phyloP scores from a whole-genome alignment of 2,888 invertebrate species.

The Amphiduros pacificus region DNA sequence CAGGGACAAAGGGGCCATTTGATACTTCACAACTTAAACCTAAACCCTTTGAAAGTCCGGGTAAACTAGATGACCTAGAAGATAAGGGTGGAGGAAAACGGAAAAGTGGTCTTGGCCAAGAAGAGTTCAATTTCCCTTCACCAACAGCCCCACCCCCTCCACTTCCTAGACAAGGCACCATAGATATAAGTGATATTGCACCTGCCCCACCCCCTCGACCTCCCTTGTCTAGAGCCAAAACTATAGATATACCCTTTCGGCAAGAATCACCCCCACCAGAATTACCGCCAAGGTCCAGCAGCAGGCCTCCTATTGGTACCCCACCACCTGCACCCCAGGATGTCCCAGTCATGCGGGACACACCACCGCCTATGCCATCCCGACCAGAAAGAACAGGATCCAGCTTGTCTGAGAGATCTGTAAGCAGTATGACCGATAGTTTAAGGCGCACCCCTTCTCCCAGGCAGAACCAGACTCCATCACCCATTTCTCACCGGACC shows the following conservation, averaged over 20 bases:
- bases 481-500: neutral
- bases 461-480: neutral
- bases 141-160: conserved; percentile 14
- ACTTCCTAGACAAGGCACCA: conserved; percentile 2
- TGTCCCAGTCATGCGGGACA: neutral
- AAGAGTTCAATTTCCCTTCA: conserved; percentile 12
- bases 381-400: neutral
- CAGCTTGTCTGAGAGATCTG: neutral
- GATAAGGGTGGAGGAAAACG: neutral
- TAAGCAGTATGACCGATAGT: neutral
- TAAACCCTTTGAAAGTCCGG: neutral
- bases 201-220: conserved; percentile 15
- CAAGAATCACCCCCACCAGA: neutral
- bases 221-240: neutral
- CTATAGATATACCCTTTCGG: neutral
- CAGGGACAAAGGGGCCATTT: conserved; percentile 9
- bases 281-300: neutral
- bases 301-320: neutral
- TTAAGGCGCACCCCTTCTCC: neutral
- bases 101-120: too few species aligned
- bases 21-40: conserved; percentile 16
- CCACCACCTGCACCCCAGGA: neutral
- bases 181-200: conserved; percentile 7
- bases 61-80: neutral
- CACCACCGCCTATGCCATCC: neutral